A percentile compares a stretch with the other conserved stretches of the same genome.
Evolutionary conservation across 2,888 invertebrate genomes (phyloP).

Genomic region (Pasiphila rectangulata): DNA sequence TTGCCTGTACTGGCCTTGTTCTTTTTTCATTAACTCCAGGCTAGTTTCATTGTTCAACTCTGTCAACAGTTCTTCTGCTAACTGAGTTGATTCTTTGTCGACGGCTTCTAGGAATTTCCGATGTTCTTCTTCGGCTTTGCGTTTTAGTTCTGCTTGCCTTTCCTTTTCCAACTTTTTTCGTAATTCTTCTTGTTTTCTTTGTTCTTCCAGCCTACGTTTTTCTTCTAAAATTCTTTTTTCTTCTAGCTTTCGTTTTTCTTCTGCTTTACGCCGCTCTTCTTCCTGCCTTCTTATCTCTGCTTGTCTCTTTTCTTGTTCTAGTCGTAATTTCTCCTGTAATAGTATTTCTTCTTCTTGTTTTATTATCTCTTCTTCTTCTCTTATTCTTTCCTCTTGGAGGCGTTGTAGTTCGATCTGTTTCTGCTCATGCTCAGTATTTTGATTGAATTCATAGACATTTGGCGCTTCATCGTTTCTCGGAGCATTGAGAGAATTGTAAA

Average conservation of each 20-base stretch:
- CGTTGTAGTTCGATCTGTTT: conserved; percentile 33
- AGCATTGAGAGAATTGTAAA: conserved; percentile 53
- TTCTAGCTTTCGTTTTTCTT: conserved; percentile 35
- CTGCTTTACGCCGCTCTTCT: conserved; percentile 39
- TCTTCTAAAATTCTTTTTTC: conserved; percentile 37
- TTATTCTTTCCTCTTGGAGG: conserved; percentile 41
- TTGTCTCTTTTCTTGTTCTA: conserved; percentile 36
- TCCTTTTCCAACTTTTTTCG: conserved; percentile 55
- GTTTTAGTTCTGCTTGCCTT: conserved; percentile 53
- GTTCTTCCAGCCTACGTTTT: conserved; percentile 38
- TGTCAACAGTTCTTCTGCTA: conserved; percentile 54
- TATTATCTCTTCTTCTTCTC: conserved; percentile 47
- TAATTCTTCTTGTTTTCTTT: conserved; percentile 41
- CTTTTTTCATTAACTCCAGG: conserved; percentile 49
- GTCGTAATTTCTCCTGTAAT: conserved; percentile 39
- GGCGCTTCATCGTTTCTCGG: conserved; percentile 34
- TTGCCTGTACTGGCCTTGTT: conserved; percentile 50
- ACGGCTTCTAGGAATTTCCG: conserved; percentile 57
- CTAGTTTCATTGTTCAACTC: conserved; percentile 56
- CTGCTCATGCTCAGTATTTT: conserved; percentile 41
- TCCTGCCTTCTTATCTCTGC: conserved; percentile 38
- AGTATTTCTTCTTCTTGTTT: conserved; percentile 48
- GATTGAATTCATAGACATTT: conserved; percentile 56
- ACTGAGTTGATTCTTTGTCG: conserved; percentile 56
- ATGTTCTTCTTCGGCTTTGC: conserved; percentile 58